Evolutionary conservation across 2,888 invertebrate species (phyloP).

Genomic region (Loripinus fragilis): DNA sequence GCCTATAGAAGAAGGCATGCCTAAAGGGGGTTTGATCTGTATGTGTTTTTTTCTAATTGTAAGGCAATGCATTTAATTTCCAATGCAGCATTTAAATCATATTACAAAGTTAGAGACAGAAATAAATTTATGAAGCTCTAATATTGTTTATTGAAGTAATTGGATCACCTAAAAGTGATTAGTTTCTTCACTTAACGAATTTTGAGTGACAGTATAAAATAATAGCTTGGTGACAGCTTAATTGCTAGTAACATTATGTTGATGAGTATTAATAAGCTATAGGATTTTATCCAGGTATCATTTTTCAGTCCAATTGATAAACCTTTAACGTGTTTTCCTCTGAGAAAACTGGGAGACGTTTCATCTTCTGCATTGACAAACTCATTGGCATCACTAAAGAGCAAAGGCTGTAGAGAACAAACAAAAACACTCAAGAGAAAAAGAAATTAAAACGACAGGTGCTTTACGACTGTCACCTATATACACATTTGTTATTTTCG

Average conservation of each 20-base stretch:
- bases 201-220: constrained; percentile 5
- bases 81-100: too few species aligned
- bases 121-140: too few species aligned
- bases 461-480: neutral
- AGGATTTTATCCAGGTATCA: neutral
- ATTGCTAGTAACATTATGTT: neutral
- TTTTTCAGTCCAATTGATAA: neutral
- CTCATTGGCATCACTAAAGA: neutral
- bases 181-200: neutral
- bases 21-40: too few species aligned
- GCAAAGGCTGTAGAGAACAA: neutral
- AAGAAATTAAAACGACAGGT: neutral
- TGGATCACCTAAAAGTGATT: neutral
- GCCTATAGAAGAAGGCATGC: too few species aligned
- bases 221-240: constrained; percentile 3
- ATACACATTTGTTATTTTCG: neutral
- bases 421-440: neutral
- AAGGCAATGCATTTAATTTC: too few species aligned
- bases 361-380: neutral
- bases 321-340: neutral
- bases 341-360: constrained; percentile 8
- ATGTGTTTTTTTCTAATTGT: too few species aligned
- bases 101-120: too few species aligned
- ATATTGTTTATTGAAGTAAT: too few species aligned
- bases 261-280: neutral